A percentile compares a stretch with the other conserved stretches of the same genome.
These are phyloP conservation scores for Chrysemys picta DNA, from an alignment of 2,113 vertebrate species.

Conservation along the genomic window DNA sequence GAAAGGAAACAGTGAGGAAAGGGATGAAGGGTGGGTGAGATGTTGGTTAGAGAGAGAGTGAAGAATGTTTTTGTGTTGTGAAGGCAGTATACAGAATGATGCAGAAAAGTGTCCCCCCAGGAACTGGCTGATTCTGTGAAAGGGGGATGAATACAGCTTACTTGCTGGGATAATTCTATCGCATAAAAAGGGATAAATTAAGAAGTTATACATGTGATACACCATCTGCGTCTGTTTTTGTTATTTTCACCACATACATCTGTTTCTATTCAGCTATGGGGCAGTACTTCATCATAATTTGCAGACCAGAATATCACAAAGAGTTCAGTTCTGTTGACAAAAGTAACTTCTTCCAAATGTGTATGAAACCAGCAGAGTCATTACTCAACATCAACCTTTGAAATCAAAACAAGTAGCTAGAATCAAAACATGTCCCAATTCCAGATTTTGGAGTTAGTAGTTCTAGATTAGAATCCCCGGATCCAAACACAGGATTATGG, in stretches of 20 bases:
- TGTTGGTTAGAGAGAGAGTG: not conserved
- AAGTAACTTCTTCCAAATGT: conserved; percentile 61
- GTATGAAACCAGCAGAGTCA: conserved; percentile 39
- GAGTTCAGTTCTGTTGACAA: conserved; percentile 63
- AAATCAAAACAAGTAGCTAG: conserved; percentile 38
- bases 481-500: not conserved
- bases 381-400: conserved; percentile 62
- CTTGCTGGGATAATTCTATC: conserved; percentile 53
- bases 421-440: conserved; percentile 44
- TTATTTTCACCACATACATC: conserved; percentile 75
- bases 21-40: not conserved
- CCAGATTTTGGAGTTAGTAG: conserved; percentile 37
- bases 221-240: conserved; percentile 80
- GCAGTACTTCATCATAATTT: conserved; percentile 78
- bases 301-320: conserved; percentile 70
- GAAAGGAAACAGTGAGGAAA: not conserved
- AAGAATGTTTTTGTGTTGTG: conserved; percentile 10
- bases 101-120: conserved; percentile 31
- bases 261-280: conserved; percentile 78
- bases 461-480: not conserved
- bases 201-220: conserved; percentile 73
- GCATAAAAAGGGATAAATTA: conserved; percentile 77
- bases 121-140: conserved; percentile 55
- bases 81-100: not conserved
- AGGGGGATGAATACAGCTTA: conserved; percentile 60